phyloP scores from a whole-genome alignment of 2,888 invertebrate genomes.

The Tipula helvola region DNA sequence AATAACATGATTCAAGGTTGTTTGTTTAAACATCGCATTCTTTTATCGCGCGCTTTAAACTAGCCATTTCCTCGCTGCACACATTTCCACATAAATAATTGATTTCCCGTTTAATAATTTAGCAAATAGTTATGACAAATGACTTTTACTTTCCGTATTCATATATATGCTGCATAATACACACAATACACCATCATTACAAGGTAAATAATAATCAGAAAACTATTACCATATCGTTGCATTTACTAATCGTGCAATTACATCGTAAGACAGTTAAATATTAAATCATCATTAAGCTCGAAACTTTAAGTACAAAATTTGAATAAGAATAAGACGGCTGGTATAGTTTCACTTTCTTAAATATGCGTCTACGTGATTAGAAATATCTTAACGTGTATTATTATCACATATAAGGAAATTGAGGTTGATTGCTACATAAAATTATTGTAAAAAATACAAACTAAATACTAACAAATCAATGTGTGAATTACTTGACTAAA shows the following conservation, averaged over 20 bases:
- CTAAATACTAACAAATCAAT: background rate
- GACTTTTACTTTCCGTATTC: background rate
- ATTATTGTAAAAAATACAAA: background rate
- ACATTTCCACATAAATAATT: background rate
- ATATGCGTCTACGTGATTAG: background rate
- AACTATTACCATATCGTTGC: background rate
- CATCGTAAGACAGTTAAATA: background rate
- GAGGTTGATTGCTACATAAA: background rate
- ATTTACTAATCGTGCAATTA: background rate
- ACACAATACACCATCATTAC: background rate
- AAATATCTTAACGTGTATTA: background rate
- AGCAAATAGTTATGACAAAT: background rate
- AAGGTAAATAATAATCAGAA: background rate
- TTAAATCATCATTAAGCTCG: too few relatives aligned
- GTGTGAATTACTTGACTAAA: background rate
- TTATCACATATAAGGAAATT: background rate
- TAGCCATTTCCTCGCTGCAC: background rate
- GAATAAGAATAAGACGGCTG: background rate
- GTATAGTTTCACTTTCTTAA: background rate
- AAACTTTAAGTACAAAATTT: background rate
- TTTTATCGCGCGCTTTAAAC: too few relatives aligned
- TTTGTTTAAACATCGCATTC: too few relatives aligned
- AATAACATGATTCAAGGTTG: too few relatives aligned
- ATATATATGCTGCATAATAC: background rate
- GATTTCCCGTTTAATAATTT: background rate